phyloP scores from a whole-genome alignment of 2,888 invertebrate species.

The Drosophila subsilvestris region DNA sequence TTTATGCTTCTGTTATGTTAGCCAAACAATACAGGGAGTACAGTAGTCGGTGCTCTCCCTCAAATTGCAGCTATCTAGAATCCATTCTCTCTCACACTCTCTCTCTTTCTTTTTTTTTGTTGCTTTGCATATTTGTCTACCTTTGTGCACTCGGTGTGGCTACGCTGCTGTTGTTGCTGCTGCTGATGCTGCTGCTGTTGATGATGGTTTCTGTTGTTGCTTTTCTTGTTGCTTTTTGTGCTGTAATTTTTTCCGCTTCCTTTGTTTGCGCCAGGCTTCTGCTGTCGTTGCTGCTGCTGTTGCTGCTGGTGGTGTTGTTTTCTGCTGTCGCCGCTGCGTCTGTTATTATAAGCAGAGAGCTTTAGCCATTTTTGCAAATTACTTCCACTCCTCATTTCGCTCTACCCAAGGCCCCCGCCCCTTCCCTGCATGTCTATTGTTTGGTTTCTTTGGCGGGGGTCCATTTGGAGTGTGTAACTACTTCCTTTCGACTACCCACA shows the following conservation, averaged over 20 bases:
- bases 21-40: not conserved
- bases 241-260: conserved; percentile 64
- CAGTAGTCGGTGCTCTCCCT: conserved; percentile 1
- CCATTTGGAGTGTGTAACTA: conserved; percentile 52
- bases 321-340: conserved; percentile 42
- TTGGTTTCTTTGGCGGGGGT: conserved; percentile 30
- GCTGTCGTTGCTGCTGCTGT: conserved; percentile 28
- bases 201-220: conserved; percentile 26
- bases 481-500: conserved; percentile 19
- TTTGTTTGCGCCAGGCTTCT: conserved; percentile 54
- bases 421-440: conserved; percentile 45
- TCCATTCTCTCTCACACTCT: conserved; percentile 3
- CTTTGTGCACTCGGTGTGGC: conserved; percentile 55
- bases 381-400: conserved; percentile 72
- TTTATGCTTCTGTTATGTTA: no score
- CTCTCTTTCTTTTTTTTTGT: conserved; percentile 19
- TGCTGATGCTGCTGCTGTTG: not conserved
- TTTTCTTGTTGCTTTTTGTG: conserved; percentile 37
- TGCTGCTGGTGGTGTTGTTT: conserved; percentile 13
- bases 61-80: conserved; percentile 20
- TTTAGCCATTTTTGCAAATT: conserved; percentile 75
- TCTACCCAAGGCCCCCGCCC: conserved; percentile 24
- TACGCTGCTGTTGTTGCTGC: not conserved
- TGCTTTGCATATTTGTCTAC: conserved; percentile 66
- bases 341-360: conserved; percentile 73